phyloP scores from a whole-genome alignment of 2,888 invertebrate genomes.

The Mamestra brassicae region DNA sequence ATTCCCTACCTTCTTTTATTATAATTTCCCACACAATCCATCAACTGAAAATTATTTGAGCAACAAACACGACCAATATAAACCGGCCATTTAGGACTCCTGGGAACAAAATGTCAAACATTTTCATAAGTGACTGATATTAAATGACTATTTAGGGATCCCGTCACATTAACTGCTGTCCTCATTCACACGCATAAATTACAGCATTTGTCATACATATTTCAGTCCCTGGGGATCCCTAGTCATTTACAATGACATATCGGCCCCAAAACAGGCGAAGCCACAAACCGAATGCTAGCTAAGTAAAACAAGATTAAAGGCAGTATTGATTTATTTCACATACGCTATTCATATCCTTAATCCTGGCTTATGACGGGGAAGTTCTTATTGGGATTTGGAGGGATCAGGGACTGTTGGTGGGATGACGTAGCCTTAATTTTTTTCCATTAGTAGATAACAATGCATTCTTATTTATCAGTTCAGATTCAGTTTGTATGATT shows the following conservation, averaged over 20 bases:
- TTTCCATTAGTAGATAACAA: background rate
- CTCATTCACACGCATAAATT: background rate
- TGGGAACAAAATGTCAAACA: background rate
- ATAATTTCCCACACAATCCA: too few relatives aligned
- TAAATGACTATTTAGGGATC: background rate
- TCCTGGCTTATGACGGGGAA: slow-evolving; percentile 20
- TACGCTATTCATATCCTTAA: slow-evolving; percentile 26
- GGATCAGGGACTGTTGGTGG: slow-evolving; percentile 1
- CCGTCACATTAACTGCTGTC: background rate
- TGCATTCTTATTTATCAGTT: background rate
- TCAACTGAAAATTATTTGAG: too few relatives aligned
- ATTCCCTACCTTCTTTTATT: too few relatives aligned
- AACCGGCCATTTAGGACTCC: background rate
- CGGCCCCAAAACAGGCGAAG: slow-evolving; percentile 1
- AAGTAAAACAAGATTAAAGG: slow-evolving; percentile 37
- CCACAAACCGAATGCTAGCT: slow-evolving; percentile 8
- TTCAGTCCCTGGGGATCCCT: background rate
- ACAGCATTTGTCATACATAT: background rate
- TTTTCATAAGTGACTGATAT: background rate
- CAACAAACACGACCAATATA: too few relatives aligned
- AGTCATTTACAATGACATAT: slow-evolving; percentile 22
- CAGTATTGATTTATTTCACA: slow-evolving; percentile 37
- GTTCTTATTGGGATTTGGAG: slow-evolving; percentile 19
- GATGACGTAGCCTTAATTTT: background rate
- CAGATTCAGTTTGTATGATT: background rate